Evolutionary conservation across 2,888 invertebrate species (phyloP).

Genomic region (Latheticus oryzae): DNA sequence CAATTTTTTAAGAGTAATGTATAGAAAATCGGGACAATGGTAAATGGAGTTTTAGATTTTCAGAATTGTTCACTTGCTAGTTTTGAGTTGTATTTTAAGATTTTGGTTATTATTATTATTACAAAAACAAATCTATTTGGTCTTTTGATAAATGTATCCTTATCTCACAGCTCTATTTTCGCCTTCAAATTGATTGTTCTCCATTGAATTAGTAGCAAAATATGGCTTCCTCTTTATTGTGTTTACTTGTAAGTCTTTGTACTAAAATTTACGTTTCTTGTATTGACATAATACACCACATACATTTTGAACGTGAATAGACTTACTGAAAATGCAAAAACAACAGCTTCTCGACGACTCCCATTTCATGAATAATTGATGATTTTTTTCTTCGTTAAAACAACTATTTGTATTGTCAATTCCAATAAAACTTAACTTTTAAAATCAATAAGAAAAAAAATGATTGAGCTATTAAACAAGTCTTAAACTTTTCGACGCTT

Average conservation of each 20-base stretch:
- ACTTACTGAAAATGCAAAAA: constrained; percentile 20
- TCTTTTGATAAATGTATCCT: neutral
- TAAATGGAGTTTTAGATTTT: too few species aligned
- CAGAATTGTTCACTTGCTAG: too few species aligned
- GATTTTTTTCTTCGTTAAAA: constrained; percentile 6
- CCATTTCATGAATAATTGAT: constrained; percentile 22
- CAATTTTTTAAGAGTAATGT: too few species aligned
- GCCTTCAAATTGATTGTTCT: constrained; percentile 22
- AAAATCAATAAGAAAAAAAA: constrained; percentile 1
- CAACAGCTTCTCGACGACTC: constrained; percentile 8
- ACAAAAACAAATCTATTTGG: too few species aligned
- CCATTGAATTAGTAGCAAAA: constrained; percentile 21
- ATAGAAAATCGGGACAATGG: too few species aligned
- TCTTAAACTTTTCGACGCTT: too few species aligned
- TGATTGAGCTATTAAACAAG: too few species aligned
- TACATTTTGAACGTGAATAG: constrained; percentile 25
- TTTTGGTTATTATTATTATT: too few species aligned
- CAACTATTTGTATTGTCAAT: constrained; percentile 9
- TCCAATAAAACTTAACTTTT: neutral
- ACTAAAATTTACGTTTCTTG: constrained; percentile 26
- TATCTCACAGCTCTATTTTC: constrained; percentile 9
- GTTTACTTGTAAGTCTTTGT: constrained; percentile 24
- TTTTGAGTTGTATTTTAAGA: too few species aligned
- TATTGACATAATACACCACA: constrained; percentile 17
- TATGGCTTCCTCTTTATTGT: constrained; percentile 22